Base-by-base conservation (phyloP, 1,140 invertebrate species). In the Aphis gossypii region DNA sequence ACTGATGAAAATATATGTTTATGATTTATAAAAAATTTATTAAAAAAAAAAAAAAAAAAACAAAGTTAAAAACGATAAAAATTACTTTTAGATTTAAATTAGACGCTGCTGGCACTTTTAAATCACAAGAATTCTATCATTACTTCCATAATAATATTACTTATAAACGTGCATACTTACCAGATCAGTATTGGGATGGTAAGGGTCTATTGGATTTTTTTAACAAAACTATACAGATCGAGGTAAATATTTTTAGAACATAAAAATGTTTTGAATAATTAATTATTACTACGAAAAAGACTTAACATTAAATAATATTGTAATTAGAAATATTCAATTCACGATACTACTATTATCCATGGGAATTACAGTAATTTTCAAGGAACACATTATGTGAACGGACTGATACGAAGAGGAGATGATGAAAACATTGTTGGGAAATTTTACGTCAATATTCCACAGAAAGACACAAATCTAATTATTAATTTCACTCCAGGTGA, bases 161-260 rank as follows among this genome's bases (percentile, higher is more conserved):
- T 82, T 97, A 97, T 94, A 96, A 96, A 94, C 95, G 96, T 23
- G 96, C 96, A 94, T 96, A 96, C 95, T 94, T 96, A 94, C 95
- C 97, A 54, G 95, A 96, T 94, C 96, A 97, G 95, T 95, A 95
- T 94, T 96, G 97, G 94, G 95, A 97, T 95, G 95, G 97, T 94
- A 94, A 95, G 94, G 95, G 96, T 92, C 95, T 96, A 60, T 56
- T 98, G 7, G 96, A 98, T 95, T 94, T 96, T 9, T 95, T 95
- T 18, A 95, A 96, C 2, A 96, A 96, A 93, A 95, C 96, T 94
- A 92, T 97, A 84, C 95, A 97, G 94, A 96, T 97, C 94, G 96
- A 96, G 95, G 96, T 97, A 94, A 86, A 83, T 41, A 48, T 35
- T 83, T 91, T 46, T 46, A 46, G 46, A 8, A 46, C 3, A 46